Conservation (phyloP, 2,113 vertebrate species). For the Xenopus borealis region DNA sequence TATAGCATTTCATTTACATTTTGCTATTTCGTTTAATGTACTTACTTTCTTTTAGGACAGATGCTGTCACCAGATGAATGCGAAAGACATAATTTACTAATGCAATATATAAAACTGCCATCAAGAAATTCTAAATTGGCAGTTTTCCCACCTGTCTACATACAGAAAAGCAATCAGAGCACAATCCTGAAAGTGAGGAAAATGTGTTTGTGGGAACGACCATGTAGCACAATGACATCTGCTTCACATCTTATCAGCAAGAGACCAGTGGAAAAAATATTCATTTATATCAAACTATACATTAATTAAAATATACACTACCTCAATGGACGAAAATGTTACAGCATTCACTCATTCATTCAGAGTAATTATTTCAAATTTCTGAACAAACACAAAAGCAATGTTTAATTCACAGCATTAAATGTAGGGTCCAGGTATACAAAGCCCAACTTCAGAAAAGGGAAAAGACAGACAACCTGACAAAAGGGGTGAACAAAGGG, state of each 20-base stretch:
- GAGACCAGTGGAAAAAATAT: too few species aligned
- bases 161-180: constrained; percentile 16
- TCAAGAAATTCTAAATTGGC: constrained; percentile 38
- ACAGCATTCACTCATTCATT: too few species aligned
- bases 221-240: constrained; percentile 36
- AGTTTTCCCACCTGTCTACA: constrained; percentile 33
- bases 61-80: constrained; percentile 35
- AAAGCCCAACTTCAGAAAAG: too few species aligned
- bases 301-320: too few species aligned
- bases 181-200: constrained; percentile 26
- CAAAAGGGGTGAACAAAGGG: too few species aligned
- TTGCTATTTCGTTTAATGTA: neutral
- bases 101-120: constrained; percentile 26
- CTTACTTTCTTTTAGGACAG: constrained; percentile 23
- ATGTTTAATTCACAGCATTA: too few species aligned
- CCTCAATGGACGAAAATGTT: too few species aligned
- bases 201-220: constrained; percentile 28
- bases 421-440: too few species aligned
- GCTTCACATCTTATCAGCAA: constrained; percentile 21
- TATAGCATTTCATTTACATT: constrained; percentile 1
- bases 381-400: too few species aligned
- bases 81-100: constrained; percentile 34
- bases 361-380: too few species aligned
- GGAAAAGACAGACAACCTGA: too few species aligned
- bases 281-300: too few species aligned